These are phyloP conservation scores for Sebastes miniatus DNA, from an alignment of 2,797 vertebrate genomes.

Conservation along the genomic window DNA sequence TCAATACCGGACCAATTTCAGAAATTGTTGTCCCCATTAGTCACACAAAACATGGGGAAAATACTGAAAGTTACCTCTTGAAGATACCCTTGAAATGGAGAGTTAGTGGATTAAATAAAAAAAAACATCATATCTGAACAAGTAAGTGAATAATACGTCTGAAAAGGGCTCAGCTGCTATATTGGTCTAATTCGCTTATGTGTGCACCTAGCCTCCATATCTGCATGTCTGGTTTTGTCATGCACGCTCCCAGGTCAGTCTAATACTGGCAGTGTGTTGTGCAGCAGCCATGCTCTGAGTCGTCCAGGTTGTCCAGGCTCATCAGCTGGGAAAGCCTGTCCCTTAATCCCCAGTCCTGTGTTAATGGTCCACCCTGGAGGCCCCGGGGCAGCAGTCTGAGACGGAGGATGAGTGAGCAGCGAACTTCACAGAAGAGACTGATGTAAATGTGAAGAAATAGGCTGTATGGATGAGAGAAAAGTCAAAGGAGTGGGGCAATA, in stretches of 20 bases:
- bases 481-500: constrained; percentile 36
- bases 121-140: neutral
- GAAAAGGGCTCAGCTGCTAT: neutral
- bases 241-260: constrained; percentile 7
- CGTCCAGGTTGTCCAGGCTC: constrained; percentile 59
- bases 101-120: neutral
- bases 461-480: constrained; percentile 59
- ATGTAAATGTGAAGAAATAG: constrained; percentile 78
- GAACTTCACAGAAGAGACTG: constrained; percentile 67
- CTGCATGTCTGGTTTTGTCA: neutral
- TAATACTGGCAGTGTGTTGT: neutral
- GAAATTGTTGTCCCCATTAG: neutral
- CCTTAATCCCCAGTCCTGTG: constrained; percentile 51
- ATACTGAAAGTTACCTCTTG: neutral
- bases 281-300: constrained; percentile 27
- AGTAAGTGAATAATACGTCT: neutral
- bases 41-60: neutral
- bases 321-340: constrained; percentile 43
- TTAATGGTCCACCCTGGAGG: constrained; percentile 64
- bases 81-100: neutral
- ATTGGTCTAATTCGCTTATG: neutral
- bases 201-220: neutral
- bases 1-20: neutral
- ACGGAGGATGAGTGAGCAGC: constrained; percentile 62
- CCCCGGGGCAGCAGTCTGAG: constrained; percentile 44